A percentile compares a stretch with the other conserved stretches of the same genome.
These are phyloP conservation scores for Tenualosa thibaudeaui DNA, from an alignment of 2,797 vertebrate genomes.

Conservation along the genomic window DNA sequence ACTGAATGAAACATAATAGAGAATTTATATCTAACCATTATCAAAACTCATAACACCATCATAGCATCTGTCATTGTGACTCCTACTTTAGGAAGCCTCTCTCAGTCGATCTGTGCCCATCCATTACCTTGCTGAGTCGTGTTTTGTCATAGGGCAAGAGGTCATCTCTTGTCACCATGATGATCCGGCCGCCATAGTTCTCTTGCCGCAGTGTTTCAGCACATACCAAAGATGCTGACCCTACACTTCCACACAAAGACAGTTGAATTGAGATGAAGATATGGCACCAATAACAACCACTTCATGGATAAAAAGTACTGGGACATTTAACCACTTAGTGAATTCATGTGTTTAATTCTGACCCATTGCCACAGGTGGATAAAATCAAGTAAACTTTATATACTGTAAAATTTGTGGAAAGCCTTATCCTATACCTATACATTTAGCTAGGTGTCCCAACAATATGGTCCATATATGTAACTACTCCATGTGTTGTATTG, in stretches of 20 bases:
- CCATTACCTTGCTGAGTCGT: constrained; percentile 82
- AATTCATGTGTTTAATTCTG: too few species aligned
- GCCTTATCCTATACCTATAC: too few species aligned
- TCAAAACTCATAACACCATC: background rate
- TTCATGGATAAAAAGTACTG: too few species aligned
- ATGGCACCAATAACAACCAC: background rate
- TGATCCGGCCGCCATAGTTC: constrained; percentile 78
- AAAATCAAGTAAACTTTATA: too few species aligned
- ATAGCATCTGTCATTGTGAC: background rate
- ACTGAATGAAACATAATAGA: too few species aligned
- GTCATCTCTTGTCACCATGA: constrained; percentile 78
- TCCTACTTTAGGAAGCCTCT: background rate
- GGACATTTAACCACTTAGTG: too few species aligned
- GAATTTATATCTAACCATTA: background rate
- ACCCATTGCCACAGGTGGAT: too few species aligned
- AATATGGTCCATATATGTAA: background rate
- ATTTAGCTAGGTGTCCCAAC: too few species aligned
- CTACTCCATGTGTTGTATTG: background rate
- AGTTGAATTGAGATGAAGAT: background rate
- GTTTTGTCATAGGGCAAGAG: constrained; percentile 83
- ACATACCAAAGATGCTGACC: constrained; percentile 79
- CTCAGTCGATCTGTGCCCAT: background rate
- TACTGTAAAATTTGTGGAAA: too few species aligned
- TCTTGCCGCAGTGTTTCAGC: constrained; percentile 85
- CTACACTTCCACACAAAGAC: constrained; percentile 59